Base-by-base conservation (phyloP, 2,888 invertebrate genomes). In the Ectemnius continuus region DNA sequence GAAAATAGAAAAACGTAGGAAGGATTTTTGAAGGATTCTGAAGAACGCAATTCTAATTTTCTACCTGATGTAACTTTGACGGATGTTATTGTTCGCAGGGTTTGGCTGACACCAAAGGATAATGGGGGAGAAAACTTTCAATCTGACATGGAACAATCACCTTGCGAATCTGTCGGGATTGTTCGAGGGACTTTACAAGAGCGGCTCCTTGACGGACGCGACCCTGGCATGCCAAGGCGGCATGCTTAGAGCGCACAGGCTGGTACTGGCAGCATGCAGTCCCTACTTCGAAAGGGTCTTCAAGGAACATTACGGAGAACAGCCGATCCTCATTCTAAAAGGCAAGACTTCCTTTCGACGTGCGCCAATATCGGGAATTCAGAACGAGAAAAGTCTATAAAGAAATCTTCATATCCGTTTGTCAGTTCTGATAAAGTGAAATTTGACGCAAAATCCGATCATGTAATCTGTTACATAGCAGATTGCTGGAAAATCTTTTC, bases 261-360 rank as follows among this genome's bases (percentile, higher is more conserved):
- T 95, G 81, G 94, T 95, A 80, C 92, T 96, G 77, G 95, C 95
- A 60, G 95, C 95, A 66, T 95, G 94, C 91, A 95, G 95, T 86
- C 94, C 95, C 65, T 95, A 95, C 89, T 95, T 96, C 91, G 94
- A 95, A 88, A 93, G 94, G 83, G 94, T 96, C 83, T 94, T 95
- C 91, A 93, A 94, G 88, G 95, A 95, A 90, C 95, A 95, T 90
- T 94, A 94, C 84, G 94, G 94, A 87, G 94, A 95, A 87, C 95
- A 95, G 87, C 95, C 95, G 26, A 94, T 95, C 79, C 93, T 95
- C 80, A 94, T 95, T 75, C 91, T 95, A 84, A 94, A 94, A 89
- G 91, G 91, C 85, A 76, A 23, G 66, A 56, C 5, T 47, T n/a
- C 47, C 5, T 36, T 36, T 36, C 36, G 36, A 36, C 36, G 1